phyloP scores from a whole-genome alignment of 2,113 vertebrate species.

The Origma solitaria region DNA sequence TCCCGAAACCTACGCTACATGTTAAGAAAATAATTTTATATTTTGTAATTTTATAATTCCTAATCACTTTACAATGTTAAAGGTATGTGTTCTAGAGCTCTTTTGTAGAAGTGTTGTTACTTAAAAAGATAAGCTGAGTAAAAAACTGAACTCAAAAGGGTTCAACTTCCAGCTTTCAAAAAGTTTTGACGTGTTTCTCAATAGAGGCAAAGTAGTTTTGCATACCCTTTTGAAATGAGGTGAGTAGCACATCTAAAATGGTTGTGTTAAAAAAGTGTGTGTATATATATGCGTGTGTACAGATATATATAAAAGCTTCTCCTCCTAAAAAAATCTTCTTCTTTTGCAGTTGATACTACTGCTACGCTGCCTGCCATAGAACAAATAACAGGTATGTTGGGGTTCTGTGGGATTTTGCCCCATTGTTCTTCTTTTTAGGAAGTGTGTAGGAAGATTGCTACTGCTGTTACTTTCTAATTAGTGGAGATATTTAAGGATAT shows the following conservation, averaged over 20 bases:
- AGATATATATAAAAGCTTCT: background rate
- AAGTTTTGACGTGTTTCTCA: background rate
- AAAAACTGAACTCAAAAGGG: background rate
- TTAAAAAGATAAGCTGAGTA: background rate
- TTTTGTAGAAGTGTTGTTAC: too few relatives aligned
- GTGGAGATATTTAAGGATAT: background rate
- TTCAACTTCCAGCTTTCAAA: background rate
- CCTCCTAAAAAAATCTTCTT: background rate
- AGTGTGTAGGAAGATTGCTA: background rate
- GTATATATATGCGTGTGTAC: rapidly evolving
- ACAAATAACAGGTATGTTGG: background rate
- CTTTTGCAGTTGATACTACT: conserved; percentile 14
- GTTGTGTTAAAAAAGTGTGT: background rate
- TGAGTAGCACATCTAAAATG: background rate
- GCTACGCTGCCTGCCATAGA: background rate
- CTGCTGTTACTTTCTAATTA: background rate
- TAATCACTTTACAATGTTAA: background rate
- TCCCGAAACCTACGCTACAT: background rate
- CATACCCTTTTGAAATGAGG: background rate
- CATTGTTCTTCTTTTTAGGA: background rate
- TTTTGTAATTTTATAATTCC: background rate
- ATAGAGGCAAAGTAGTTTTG: background rate
- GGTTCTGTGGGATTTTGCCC: background rate
- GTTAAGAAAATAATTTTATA: background rate
- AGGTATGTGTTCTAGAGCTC: too few relatives aligned